These are phyloP conservation scores for Acleris emargana DNA, from an alignment of 2,888 invertebrate genomes.

Conservation along the genomic window DNA sequence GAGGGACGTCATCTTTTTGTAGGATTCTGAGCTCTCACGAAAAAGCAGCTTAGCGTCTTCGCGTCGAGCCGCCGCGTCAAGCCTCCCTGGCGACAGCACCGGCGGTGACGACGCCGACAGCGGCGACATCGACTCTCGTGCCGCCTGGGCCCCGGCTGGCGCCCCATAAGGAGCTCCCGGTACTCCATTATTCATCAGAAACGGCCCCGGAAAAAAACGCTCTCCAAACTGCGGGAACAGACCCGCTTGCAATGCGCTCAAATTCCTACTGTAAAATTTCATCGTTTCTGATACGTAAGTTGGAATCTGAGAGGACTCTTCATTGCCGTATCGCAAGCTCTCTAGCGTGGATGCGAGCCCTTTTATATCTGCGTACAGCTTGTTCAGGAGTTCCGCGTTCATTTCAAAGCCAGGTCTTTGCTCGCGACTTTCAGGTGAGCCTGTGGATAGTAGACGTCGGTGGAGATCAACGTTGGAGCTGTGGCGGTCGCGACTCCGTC, in stretches of 20 bases:
- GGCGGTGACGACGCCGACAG: constrained; percentile 78
- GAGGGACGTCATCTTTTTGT: constrained; percentile 81
- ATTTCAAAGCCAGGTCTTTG: constrained; percentile 84
- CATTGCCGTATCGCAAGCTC: constrained; percentile 84
- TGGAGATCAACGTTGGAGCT: constrained; percentile 83
- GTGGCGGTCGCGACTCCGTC: constrained; percentile 85
- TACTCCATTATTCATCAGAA: constrained; percentile 70
- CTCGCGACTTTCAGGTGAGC: constrained; percentile 78
- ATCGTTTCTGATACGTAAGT: constrained; percentile 78
- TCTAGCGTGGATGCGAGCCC: constrained; percentile 85
- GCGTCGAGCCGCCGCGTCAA: constrained; percentile 72
- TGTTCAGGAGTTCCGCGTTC: constrained; percentile 91
- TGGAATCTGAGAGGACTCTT: constrained; percentile 72
- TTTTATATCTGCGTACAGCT: constrained; percentile 91
- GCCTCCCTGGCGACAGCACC: constrained; percentile 74
- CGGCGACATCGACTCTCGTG: constrained; percentile 75
- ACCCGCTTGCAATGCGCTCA: constrained; percentile 73
- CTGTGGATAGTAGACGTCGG: constrained; percentile 78
- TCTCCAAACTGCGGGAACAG: constrained; percentile 73
- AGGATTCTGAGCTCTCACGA: constrained; percentile 80
- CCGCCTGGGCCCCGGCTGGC: constrained; percentile 69
- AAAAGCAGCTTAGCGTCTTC: constrained; percentile 81
- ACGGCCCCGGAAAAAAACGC: constrained; percentile 75
- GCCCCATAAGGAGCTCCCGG: constrained; percentile 68
- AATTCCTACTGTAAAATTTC: constrained; percentile 78